Conservation (phyloP, 2,797 vertebrate species). For the Lacerta viridis region DNA sequence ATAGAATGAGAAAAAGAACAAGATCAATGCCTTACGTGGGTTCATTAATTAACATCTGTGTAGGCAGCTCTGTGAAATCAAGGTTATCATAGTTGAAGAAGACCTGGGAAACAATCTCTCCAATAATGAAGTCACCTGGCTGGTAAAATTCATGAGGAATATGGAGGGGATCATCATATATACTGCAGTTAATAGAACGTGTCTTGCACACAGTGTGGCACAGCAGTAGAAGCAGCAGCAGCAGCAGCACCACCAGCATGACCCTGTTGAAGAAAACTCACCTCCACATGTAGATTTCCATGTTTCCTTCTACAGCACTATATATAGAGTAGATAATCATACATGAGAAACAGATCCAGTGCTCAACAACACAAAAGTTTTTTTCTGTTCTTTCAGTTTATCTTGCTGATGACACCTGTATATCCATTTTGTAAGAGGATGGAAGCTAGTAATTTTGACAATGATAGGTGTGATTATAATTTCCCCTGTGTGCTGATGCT, state of each 20-base stretch:
- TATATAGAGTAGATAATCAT: not conserved
- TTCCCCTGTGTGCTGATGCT: not conserved
- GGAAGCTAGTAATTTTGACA: no score
- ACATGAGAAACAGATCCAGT: no score
- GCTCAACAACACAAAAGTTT: no score
- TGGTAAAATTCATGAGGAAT: not conserved
- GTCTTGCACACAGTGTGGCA: not conserved
- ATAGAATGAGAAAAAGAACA: no score
- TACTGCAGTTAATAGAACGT: not conserved
- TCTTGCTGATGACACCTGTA: no score
- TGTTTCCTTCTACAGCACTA: not conserved
- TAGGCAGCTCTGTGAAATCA: no score
- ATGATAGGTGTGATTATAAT: no score
- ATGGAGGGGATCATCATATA: not conserved
- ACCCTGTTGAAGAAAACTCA: not conserved
- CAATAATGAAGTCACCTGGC: not conserved
- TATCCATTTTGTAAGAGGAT: no score
- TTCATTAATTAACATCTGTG: no score
- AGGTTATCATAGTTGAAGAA: no score
- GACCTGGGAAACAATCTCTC: not conserved
- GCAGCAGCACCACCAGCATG: not conserved
- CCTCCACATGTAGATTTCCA: not conserved
- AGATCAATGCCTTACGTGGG: no score
- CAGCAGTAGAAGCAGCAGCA: not conserved
- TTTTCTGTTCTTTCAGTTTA: no score